phyloP scores from a whole-genome alignment of 2,888 invertebrate species.

The Marasmarcha lunaedactyla region DNA sequence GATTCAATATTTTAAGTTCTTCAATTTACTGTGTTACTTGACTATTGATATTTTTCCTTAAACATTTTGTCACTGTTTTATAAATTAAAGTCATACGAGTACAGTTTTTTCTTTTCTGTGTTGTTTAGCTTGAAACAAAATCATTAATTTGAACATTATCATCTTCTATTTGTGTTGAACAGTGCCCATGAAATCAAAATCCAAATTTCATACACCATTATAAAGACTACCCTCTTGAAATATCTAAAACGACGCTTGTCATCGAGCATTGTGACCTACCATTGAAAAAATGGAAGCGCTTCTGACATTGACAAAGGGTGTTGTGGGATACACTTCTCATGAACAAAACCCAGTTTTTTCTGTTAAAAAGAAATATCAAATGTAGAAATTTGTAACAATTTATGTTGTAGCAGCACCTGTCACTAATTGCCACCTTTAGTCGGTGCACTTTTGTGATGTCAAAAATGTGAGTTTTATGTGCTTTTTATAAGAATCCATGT shows the following conservation, averaged over 20 bases:
- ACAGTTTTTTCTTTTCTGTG: too few species aligned
- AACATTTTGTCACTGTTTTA: too few species aligned
- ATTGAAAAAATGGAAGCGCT: slow-evolving; percentile 52
- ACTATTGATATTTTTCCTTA: too few species aligned
- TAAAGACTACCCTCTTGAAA: background rate
- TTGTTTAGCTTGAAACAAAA: too few species aligned
- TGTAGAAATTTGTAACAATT: slow-evolving; percentile 32
- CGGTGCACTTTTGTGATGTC: slow-evolving; percentile 44
- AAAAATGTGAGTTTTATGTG: slow-evolving; percentile 24
- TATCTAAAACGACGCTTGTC: slow-evolving; percentile 36
- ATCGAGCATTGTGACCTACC: slow-evolving; percentile 45
- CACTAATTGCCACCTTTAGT: slow-evolving; percentile 67
- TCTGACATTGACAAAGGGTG: slow-evolving; percentile 60
- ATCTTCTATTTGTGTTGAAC: too few species aligned
- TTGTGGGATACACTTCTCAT: slow-evolving; percentile 46
- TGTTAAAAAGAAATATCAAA: slow-evolving; percentile 28
- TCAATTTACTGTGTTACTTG: too few species aligned
- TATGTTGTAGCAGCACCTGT: slow-evolving; percentile 49
- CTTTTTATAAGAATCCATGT: slow-evolving; percentile 10
- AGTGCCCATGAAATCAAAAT: too few species aligned
- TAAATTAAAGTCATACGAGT: too few species aligned
- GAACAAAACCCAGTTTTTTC: slow-evolving; percentile 37
- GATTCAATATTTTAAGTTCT: too few species aligned
- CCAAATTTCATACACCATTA: too few species aligned
- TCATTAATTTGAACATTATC: too few species aligned